Percentiles rank a stretch among this genome's conserved stretches.
Evolutionary conservation across 2,113 vertebrate species (phyloP).

Genomic region (Danio rerio): GRCz12tu NC_133190.1:17649501-17650000

Average conservation of each 20-base stretch:
- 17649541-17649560: no score
- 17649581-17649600: no score
- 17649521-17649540: no score
- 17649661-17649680: neutral
- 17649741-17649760: neutral
- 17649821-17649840: neutral
- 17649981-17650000: no score
- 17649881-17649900: neutral
- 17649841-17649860: neutral
- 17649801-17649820: neutral
- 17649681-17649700: neutral
- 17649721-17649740: conserved; percentile 6
- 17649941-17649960: no score
- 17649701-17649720: neutral
- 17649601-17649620: no score
- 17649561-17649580: no score
- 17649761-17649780: neutral
- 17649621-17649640: no score
- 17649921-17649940: neutral
- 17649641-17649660: neutral
- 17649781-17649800: neutral
- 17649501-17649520: no score
- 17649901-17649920: neutral
- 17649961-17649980: no score
- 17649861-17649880: neutral